Evolutionary conservation across 2,113 vertebrate species (phyloP).

Genomic region (Opisthocomus hoazin): DNA sequence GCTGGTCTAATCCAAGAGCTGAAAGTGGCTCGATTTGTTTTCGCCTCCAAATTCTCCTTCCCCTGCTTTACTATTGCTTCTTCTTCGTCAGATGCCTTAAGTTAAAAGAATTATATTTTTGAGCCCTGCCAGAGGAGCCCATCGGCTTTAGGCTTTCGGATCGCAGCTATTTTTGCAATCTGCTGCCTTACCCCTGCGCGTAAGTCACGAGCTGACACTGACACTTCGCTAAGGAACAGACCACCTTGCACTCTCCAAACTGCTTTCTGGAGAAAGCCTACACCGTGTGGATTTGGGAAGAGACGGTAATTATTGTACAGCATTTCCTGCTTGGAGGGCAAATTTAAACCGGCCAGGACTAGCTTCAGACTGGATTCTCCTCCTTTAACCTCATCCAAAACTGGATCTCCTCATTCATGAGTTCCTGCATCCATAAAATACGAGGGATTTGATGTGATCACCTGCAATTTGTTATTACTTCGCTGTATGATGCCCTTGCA

Average conservation of each 20-base stretch:
- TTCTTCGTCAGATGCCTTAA: neutral
- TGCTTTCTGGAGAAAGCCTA: neutral
- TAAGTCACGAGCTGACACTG: neutral
- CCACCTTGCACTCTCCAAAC: neutral
- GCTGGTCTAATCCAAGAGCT: neutral
- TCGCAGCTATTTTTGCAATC: neutral
- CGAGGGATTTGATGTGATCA: fast-evolving
- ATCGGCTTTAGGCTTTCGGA: neutral
- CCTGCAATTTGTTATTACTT: neutral
- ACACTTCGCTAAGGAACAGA: neutral
- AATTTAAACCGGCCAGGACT: neutral
- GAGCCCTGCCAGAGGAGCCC: neutral
- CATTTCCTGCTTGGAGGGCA: neutral
- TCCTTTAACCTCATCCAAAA: neutral
- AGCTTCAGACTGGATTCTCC: neutral
- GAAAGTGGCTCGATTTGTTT: neutral
- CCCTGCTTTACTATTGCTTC: neutral
- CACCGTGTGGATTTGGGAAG: too few relatives aligned
- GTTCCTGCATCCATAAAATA: neutral
- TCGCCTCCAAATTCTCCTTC: neutral
- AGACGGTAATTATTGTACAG: neutral
- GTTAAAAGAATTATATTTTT: neutral
- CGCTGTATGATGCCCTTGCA: neutral
- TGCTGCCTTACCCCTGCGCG: fast-evolving
- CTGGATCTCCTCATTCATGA: neutral